Base-by-base conservation (phyloP, 2,888 invertebrate genomes). In the Brachynemurus nebulosus region DNA sequence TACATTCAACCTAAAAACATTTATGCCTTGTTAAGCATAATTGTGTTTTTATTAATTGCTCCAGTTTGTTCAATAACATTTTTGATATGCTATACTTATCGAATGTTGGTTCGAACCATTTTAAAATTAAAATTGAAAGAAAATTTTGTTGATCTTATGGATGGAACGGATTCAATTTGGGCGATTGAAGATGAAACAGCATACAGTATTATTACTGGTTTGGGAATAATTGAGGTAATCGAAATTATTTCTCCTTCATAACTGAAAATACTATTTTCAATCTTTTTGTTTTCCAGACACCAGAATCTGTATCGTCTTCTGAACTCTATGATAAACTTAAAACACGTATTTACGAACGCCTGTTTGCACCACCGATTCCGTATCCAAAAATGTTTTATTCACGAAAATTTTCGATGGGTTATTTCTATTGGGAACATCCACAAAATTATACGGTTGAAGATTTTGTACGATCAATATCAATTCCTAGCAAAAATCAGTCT, bases 111-210 rank as follows among this genome's bases (percentile, higher is more conserved):
- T 5, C 17, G 46, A 20, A 12, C 47, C 6, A 37, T 52, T 42
- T 50, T 49, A 42, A 46, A 47, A 46, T 44, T 30, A 4, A 52
- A 52, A 40, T 49, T 56, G 19, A 64, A 64, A 36, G 56, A 61
- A 30, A 54, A 62, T 46, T 74, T 68, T 50, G 63, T 58, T 3
- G 64, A 65, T 17, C 62, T 72, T 14, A 57, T 74, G 17, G 63
- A 68, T 25, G 72, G 72, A 34, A 64, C 67, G 7, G 74, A 74
- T 51, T 64, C 66, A 2, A 63, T 73, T 43, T 73, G 72, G 71
- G 67, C 70, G 21, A 51, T 71, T 17, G 72, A 73, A 35, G 35
- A 35, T 23, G 59, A 67, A 3, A 53, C 59, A 2, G 61, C 68
- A 0, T 63, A 62, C 44, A 67, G 67, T 33, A 55, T 71, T 17